These are phyloP conservation scores for Cuculus canorus DNA, from an alignment of 2,797 vertebrate species.

Conservation along the genomic window DNA sequence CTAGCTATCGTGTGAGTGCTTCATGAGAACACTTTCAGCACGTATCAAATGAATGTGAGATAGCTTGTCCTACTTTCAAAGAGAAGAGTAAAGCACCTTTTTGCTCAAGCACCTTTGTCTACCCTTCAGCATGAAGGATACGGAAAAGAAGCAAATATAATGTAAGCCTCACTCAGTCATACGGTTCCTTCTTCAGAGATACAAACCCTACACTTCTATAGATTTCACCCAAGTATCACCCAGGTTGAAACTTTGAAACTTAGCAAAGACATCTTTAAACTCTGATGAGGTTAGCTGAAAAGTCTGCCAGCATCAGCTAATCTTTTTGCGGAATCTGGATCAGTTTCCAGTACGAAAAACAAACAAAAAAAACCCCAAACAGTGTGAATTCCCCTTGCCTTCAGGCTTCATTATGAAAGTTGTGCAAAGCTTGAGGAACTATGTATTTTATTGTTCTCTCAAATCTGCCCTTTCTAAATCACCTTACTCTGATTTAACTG, in stretches of 20 bases:
- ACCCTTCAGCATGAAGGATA: not conserved
- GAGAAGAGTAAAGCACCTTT: not conserved
- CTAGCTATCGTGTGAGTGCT: not conserved
- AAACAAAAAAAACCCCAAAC: not conserved
- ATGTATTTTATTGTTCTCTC: constrained; percentile 70
- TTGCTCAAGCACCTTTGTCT: not conserved
- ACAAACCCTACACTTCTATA: not conserved
- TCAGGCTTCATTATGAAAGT: constrained; percentile 54
- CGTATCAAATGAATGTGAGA: not conserved
- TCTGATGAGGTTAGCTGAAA: constrained; percentile 21
- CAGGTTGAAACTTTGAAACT: not conserved
- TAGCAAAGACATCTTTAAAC: constrained; percentile 11
- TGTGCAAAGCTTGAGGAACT: constrained; percentile 49
- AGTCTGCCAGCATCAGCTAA: constrained; percentile 42
- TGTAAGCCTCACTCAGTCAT: not conserved
- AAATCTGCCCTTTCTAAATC: constrained; percentile 78
- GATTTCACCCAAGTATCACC: not conserved
- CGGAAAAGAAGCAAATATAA: not conserved
- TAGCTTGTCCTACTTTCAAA: constrained; percentile 6
- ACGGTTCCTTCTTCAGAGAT: not conserved
- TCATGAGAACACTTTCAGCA: not conserved
- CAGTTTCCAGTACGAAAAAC: constrained; percentile 1
- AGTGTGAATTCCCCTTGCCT: constrained; percentile 46
- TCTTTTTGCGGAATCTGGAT: constrained; percentile 51
- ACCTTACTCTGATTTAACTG: constrained; percentile 81